These are phyloP conservation scores for Sinonovacula constricta DNA, from an alignment of 1,140 invertebrate species.

Conservation along the genomic window DNA sequence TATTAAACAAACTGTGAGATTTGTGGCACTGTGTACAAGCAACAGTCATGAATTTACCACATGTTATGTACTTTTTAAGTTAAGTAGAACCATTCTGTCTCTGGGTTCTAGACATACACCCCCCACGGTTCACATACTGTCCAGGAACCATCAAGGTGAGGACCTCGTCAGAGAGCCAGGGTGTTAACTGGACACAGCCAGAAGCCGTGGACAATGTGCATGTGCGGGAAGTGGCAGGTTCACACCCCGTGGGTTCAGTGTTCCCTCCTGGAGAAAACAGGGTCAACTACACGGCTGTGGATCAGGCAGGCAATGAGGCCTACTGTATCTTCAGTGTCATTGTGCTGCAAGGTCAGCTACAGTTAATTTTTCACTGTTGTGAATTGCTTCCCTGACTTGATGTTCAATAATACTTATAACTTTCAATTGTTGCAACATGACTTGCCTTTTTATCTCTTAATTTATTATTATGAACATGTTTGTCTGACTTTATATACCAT, in stretches of 20 bases:
- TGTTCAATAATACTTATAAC: too few relatives aligned
- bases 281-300: slow-evolving; percentile 66
- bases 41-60: too few relatives aligned
- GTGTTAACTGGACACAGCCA: slow-evolving; percentile 60
- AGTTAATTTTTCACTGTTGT: too few relatives aligned
- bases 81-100: too few relatives aligned
- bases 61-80: too few relatives aligned
- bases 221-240: slow-evolving; percentile 36
- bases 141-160: slow-evolving; percentile 59
- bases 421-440: too few relatives aligned
- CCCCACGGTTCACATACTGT: slow-evolving; percentile 64
- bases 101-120: slow-evolving; percentile 54
- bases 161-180: slow-evolving; percentile 49
- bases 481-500: too few relatives aligned
- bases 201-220: slow-evolving; percentile 62
- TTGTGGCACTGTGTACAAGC: too few relatives aligned
- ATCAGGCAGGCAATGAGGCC: slow-evolving; percentile 63
- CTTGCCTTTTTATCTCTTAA: too few relatives aligned
- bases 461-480: too few relatives aligned
- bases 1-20: too few relatives aligned
- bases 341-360: slow-evolving; percentile 65
- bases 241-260: slow-evolving; percentile 55
- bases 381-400: too few relatives aligned
- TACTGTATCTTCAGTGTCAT: slow-evolving; percentile 63
- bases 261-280: slow-evolving; percentile 56